Evolutionary conservation across 2,797 vertebrate species (phyloP), one percentile per base, ranked within the genome.

Genomic region (Chelmon rostratus): DNA sequence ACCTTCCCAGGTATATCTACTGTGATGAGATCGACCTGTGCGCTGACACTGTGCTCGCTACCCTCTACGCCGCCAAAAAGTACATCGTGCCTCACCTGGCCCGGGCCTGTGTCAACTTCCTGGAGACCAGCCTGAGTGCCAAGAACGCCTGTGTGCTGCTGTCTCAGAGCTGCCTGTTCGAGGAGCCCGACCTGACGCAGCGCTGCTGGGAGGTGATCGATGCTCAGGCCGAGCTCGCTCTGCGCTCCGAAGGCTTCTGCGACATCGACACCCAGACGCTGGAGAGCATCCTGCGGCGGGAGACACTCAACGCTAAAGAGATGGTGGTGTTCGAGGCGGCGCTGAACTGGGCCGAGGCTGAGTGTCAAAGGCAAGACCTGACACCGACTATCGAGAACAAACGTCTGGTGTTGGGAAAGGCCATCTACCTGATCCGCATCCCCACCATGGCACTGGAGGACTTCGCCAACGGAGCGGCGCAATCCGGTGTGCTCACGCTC

Each of bases 191-290:
- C 91, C 95, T 99, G 90, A 99, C 96, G 35, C 97, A 96, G 92
- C 96, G 98, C 63, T 99, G 98, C 94, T 99, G 98, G 98, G 98
- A 99, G 93, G 98, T 99, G 82, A 99, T 99, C 23, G 95, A 96
- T 68, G 98, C 98, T 0, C 98, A 99, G 73, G 98, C 97, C 0
- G 98, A 99, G 92, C 95, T 99, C 15, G 97, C 98, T 0, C 95
- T 99, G 81, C 97, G 97, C 88, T 99, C 98, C 0, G 98, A 99
- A 57, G 98, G 98, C 0, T 99, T 99, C 94, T 98, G 97, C 1
- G 98, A 99, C 94, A 99, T 99, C 56, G 98, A 99, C 89, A 86
- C 94, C 16, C 96, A 96, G 90, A 99, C 98, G 0, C 94, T 99
- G 80, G 97, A 99, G 94, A 97, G 97, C 94, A 99, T 99, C 91